Conservation (phyloP, 2,113 vertebrate genomes). For the Gadus chalcogrammus region DNA sequence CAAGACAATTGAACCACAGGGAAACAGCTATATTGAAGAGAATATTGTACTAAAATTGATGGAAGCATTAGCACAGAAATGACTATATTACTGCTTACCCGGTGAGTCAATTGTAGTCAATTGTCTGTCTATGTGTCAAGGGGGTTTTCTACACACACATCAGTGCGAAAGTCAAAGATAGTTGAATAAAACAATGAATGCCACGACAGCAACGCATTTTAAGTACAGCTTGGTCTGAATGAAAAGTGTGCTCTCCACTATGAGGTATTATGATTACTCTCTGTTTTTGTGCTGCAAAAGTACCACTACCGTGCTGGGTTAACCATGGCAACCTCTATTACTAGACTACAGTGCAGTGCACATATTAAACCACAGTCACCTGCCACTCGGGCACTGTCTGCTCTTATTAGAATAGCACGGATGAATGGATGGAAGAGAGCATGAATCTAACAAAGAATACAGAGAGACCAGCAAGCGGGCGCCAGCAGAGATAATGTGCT, state of each 20-base stretch:
- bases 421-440: background rate
- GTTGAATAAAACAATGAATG: constrained; percentile 34
- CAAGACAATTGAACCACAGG: too few species aligned
- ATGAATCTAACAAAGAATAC: background rate
- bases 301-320: constrained; percentile 15
- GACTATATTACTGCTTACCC: background rate
- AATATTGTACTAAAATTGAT: constrained; percentile 2
- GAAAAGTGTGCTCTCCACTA: constrained; percentile 25
- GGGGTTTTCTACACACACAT: constrained; percentile 10
- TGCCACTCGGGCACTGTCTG: background rate
- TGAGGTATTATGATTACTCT: constrained; percentile 12
- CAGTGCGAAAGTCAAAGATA: background rate
- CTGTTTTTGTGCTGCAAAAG: constrained; percentile 10
- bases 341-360: constrained; percentile 2
- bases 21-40: too few species aligned
- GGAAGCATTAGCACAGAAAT: constrained; percentile 1
- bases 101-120: constrained; percentile 3
- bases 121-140: constrained; percentile 8
- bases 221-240: constrained; percentile 34
- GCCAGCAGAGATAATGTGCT: background rate
- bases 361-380: background rate
- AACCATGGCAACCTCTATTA: constrained; percentile 32
- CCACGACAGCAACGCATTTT: constrained; percentile 2
- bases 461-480: background rate
- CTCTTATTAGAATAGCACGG: background rate